These are phyloP conservation scores for Hylaeus volcanicus DNA, from an alignment of 1,140 invertebrate species.

Conservation along the genomic window DNA sequence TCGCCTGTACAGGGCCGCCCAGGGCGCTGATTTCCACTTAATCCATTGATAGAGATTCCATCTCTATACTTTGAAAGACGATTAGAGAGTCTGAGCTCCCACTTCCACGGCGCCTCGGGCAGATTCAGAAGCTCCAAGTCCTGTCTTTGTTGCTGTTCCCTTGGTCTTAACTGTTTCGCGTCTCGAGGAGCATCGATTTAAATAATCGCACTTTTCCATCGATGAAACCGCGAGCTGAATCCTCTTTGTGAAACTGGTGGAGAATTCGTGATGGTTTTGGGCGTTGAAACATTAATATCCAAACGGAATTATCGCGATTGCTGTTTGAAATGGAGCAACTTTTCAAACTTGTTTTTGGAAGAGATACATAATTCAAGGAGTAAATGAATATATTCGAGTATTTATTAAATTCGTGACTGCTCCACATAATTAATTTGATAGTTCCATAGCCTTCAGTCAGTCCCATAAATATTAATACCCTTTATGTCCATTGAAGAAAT, in stretches of 20 bases:
- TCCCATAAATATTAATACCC: too few species aligned
- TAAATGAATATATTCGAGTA: too few species aligned
- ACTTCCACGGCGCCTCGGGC: conserved; percentile 26
- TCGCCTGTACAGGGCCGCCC: neutral
- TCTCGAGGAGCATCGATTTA: conserved; percentile 37
- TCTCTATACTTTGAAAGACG: conserved; percentile 47
- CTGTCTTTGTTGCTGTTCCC: conserved; percentile 33
- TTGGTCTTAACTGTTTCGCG: conserved; percentile 11
- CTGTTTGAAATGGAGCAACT: too few species aligned
- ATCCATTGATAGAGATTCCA: conserved; percentile 46
- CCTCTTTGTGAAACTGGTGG: neutral
- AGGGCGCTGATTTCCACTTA: conserved; percentile 40
- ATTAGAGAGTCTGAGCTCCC: conserved; percentile 45
- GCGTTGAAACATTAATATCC: neutral
- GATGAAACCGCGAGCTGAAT: neutral
- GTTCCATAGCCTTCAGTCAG: too few species aligned
- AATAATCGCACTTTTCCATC: conserved; percentile 30
- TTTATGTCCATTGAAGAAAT: too few species aligned
- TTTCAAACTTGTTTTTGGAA: too few species aligned
- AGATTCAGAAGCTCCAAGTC: neutral
- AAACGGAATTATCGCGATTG: too few species aligned
- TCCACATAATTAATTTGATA: too few species aligned
- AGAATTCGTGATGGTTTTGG: neutral
- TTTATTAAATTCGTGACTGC: too few species aligned
- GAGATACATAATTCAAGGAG: too few species aligned